phyloP scores from a whole-genome alignment of 2,797 vertebrate species.

The Typhlichthys subterraneus region DNA sequence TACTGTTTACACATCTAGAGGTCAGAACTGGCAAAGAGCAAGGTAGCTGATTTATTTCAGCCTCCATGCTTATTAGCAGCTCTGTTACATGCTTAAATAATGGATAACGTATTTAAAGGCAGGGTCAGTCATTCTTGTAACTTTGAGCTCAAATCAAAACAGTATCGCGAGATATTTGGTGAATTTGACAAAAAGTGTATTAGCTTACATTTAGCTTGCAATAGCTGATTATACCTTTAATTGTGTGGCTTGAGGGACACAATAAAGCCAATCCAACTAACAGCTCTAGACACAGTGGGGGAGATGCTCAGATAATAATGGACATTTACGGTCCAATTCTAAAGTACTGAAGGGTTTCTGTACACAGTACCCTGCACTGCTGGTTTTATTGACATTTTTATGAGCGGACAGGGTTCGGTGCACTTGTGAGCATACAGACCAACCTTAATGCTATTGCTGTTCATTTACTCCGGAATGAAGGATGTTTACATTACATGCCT shows the following conservation, averaged over 20 bases:
- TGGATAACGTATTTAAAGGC: constrained; percentile 31
- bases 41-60: neutral
- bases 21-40: constrained; percentile 35
- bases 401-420: constrained; percentile 32
- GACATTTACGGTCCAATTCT: constrained; percentile 41
- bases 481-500: constrained; percentile 21
- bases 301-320: constrained; percentile 58
- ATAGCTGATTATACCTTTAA: constrained; percentile 12
- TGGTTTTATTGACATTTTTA: constrained; percentile 50
- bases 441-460: constrained; percentile 31
- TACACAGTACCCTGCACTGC: constrained; percentile 11
- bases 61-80: constrained; percentile 35
- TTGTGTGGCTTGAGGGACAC: constrained; percentile 40
- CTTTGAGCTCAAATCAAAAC: too few species aligned
- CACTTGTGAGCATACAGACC: constrained; percentile 33
- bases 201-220: too few species aligned
- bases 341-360: constrained; percentile 32
- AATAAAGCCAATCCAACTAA: constrained; percentile 38
- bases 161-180: too few species aligned
- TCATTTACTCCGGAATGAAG: constrained; percentile 28
- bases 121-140: too few species aligned
- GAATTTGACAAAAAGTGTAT: too few species aligned
- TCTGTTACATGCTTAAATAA: constrained; percentile 38
- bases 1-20: constrained; percentile 32
- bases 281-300: constrained; percentile 28